A percentile compares a stretch with the other conserved stretches of the same genome.
Conservation (phyloP, 2,113 vertebrate species). For the Pangasianodon gigas region DNA sequence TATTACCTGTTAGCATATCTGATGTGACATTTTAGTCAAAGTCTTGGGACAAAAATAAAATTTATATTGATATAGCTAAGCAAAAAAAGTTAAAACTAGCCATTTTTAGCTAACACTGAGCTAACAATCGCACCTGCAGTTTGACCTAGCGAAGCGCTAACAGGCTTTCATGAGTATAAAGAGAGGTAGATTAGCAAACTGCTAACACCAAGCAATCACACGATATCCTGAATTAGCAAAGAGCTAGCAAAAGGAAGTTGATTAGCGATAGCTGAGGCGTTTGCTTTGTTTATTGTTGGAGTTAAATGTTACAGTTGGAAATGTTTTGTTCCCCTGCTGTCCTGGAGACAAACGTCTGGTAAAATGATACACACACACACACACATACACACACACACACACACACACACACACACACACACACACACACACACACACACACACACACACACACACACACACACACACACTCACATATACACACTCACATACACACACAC, state of each 20-base stretch:
- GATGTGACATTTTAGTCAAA: too few relatives aligned
- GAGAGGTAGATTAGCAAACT: background rate
- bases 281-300: background rate
- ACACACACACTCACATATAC: background rate
- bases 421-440: slow-evolving; percentile 6
- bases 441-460: background rate
- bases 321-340: background rate
- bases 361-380: background rate
- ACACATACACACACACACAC: background rate
- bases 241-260: background rate
- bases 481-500: background rate
- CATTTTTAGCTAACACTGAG: background rate
- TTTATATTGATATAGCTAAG: background rate
- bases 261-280: background rate
- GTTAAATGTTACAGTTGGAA: background rate
- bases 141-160: background rate
- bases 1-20: too few relatives aligned
- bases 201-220: background rate
- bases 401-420: too few relatives aligned
- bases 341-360: background rate
- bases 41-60: too few relatives aligned
- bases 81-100: background rate
- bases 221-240: background rate
- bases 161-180: background rate
- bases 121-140: background rate